Base-by-base conservation (phyloP, 2,888 invertebrate species). In the Cheilosia scutellata region DNA sequence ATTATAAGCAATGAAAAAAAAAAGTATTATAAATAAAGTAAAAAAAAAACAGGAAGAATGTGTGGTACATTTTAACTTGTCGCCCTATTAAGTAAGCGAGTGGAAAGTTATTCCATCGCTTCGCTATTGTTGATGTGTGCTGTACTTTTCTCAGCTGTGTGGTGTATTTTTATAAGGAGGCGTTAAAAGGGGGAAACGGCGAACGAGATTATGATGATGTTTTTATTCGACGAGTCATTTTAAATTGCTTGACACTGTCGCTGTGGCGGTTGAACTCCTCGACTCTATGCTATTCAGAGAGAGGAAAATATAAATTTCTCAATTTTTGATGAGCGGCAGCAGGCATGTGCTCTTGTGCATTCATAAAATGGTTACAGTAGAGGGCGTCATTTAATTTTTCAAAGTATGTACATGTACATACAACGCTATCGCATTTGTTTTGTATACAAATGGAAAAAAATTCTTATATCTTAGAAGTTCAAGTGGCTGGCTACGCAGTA, bases 61-160 rank as follows among this genome's bases (percentile, higher is more conserved):
- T 60, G 53, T 77, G 62, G 37, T 29, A 31, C 25, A 42, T 78
- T 57, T 57, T 55, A 71, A 70, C 55, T 71, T 63, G 49, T 78
- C 31, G 57, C 57, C 40, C 31, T 49, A 58, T 25, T 31, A 51
- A 78, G 55, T 31, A 51, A 78, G 55, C 40, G 25, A 49, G 55
- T 29, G 4, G 53, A 44, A 5, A 13, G 4, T 37, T 7, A 37
- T 5, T 9, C 11, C 11, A 16, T 3, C 53, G 13, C 31, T 31
- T 37, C 33, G 42, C 53, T 53, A 16, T 37, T 44, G 31, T 40
- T 47, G 62, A 25, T 65, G n/a, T 66, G 16, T 25, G 13, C 11
- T 7, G 49, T 51, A 20, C 25, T 40, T 3, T 31, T 47, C 7
- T 40, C 16, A 16, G 7, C 16, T 44, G 44, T 13, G 6, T 47